Evolutionary conservation across 1,140 invertebrate genomes (phyloP).

Genomic region (Meloidogyne chitwoodi): DNA sequence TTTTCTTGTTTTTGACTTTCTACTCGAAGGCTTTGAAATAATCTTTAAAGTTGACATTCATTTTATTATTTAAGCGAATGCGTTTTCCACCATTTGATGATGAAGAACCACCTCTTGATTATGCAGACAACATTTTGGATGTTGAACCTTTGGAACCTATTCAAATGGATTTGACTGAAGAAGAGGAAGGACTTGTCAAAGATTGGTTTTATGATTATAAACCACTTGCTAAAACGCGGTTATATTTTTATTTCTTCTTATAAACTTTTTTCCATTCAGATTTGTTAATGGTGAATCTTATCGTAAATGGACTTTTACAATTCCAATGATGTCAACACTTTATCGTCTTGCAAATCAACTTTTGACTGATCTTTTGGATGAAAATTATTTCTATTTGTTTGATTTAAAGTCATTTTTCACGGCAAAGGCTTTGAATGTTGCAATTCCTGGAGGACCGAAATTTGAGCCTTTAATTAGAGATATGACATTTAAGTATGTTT

Average conservation of each 20-base stretch:
- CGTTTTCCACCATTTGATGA: slow-evolving; percentile 99
- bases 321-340: slow-evolving; percentile 94
- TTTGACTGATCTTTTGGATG: slow-evolving; percentile 94
- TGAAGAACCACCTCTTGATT: slow-evolving; percentile 97
- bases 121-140: slow-evolving; percentile 96
- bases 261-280: slow-evolving; percentile 61
- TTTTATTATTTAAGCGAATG: slow-evolving; percentile 76
- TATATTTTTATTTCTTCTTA: background rate
- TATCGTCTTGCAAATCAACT: slow-evolving; percentile 95
- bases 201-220: slow-evolving; percentile 99
- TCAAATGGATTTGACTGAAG: slow-evolving; percentile 92
- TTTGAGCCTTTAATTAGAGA: slow-evolving; percentile 99
- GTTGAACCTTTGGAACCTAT: slow-evolving; percentile 98
- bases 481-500: slow-evolving; percentile 77
- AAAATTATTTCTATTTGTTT: slow-evolving; percentile 98
- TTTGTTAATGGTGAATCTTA: slow-evolving; percentile 96
- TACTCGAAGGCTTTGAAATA: no score
- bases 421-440: slow-evolving; percentile 97
- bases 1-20: no score
- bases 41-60: background rate
- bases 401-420: slow-evolving; percentile 99
- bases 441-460: slow-evolving; percentile 98
- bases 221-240: slow-evolving; percentile 80
- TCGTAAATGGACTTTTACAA: slow-evolving; percentile 83
- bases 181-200: slow-evolving; percentile 80